Evolutionary conservation across 64 coral and sea anemone genomes (phyloP).

Genomic region (Montipora cactus): DNA sequence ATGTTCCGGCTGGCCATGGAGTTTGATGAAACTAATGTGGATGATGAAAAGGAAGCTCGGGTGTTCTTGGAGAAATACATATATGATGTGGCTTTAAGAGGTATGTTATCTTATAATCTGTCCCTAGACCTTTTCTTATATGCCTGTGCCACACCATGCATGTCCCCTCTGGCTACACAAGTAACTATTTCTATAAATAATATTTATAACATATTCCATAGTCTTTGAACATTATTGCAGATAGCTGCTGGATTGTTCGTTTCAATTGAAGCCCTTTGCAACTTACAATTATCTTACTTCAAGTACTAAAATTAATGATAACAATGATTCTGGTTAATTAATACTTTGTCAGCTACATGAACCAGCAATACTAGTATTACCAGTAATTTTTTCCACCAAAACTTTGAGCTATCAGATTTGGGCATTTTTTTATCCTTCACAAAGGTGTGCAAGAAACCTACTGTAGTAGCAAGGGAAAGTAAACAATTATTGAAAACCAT

Average conservation of each 20-base stretch:
- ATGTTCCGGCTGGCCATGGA: neutral
- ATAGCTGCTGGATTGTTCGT: neutral
- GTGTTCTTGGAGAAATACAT: slow-evolving; percentile 17
- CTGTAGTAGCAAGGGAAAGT: neutral
- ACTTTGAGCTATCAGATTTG: neutral
- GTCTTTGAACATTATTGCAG: slow-evolving; percentile 15
- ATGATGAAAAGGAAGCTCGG: neutral
- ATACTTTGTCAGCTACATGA: neutral
- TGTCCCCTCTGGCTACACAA: neutral
- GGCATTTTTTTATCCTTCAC: slow-evolving; percentile 17
- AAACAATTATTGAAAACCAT: neutral
- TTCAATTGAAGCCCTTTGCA: neutral
- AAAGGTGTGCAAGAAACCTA: neutral
- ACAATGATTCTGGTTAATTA: slow-evolving; percentile 3
- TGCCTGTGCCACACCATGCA: neutral
- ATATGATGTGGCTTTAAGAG: slow-evolving; percentile 9
- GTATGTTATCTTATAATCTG: slow-evolving; percentile 5
- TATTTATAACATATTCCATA: slow-evolving; percentile 2
- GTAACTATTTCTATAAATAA: slow-evolving; percentile 6
- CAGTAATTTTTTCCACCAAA: neutral
- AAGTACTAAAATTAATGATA: slow-evolving; percentile 9
- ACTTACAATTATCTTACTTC: slow-evolving; percentile 7
- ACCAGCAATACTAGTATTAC: neutral
- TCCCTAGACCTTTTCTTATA: neutral
- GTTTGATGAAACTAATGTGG: neutral